Evolutionary conservation across 2,797 vertebrate species (phyloP).

Genomic region (Molossus alvarezi): DNA sequence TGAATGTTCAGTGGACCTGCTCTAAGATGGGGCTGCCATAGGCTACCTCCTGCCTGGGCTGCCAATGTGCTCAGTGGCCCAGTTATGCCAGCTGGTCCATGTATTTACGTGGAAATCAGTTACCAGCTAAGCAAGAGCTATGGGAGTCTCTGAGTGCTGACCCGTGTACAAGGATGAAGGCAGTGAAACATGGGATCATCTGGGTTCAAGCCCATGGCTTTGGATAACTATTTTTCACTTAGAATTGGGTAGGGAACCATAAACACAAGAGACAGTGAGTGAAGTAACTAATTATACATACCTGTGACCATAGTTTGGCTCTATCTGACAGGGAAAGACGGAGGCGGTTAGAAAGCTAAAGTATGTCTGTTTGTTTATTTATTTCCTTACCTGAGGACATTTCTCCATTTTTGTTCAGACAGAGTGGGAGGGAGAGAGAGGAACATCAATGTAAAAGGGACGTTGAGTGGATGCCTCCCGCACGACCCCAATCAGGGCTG

Average conservation of each 20-base stretch:
- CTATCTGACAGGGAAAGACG: conserved; percentile 72
- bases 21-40: conserved; percentile 52
- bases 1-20: conserved; percentile 64
- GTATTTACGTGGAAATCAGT: conserved; percentile 87
- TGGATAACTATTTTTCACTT: conserved; percentile 85
- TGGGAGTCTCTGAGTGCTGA: conserved; percentile 82
- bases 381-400: too few species aligned
- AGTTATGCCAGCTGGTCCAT: conserved; percentile 58
- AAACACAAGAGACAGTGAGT: conserved; percentile 84
- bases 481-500: too few species aligned
- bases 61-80: not conserved
- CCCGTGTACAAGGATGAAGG: conserved; percentile 71
- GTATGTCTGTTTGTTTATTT: not conserved
- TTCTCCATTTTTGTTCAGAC: too few species aligned
- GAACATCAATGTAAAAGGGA: too few species aligned
- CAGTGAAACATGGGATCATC: conserved; percentile 81
- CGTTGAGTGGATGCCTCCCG: too few species aligned
- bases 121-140: conserved; percentile 77
- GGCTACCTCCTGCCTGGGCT: not conserved
- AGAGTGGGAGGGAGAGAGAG: too few species aligned
- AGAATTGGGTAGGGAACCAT: conserved; percentile 82
- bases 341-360: conserved; percentile 69
- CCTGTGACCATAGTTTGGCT: conserved; percentile 52
- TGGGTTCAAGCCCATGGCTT: conserved; percentile 85
- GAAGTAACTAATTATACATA: conserved; percentile 86